These are phyloP conservation scores for Erannis defoliaria DNA, from an alignment of 2,888 invertebrate species.

Conservation along the genomic window DNA sequence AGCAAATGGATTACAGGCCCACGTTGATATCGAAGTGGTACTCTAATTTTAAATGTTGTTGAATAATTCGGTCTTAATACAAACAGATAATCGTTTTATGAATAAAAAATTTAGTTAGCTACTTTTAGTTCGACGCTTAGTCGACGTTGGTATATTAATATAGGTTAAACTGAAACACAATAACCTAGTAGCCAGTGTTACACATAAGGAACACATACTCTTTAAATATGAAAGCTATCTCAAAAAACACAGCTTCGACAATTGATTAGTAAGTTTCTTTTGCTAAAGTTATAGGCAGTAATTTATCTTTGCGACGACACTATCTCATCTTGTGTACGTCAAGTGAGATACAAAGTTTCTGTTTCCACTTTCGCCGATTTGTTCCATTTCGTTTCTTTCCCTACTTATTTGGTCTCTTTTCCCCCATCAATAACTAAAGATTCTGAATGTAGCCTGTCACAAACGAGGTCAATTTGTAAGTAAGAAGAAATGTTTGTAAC, in stretches of 20 bases:
- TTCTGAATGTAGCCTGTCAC: slow-evolving; percentile 1
- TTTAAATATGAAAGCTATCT: slow-evolving; percentile 5
- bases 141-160: background rate
- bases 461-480: slow-evolving; percentile 3
- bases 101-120: too few species aligned
- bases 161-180: background rate
- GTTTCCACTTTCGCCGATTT: slow-evolving; percentile 24
- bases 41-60: too few species aligned
- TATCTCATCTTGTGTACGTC: slow-evolving; percentile 32
- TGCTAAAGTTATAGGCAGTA: slow-evolving; percentile 22
- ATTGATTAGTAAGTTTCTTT: slow-evolving; percentile 30
- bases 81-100: too few species aligned
- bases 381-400: slow-evolving; percentile 21
- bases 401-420: slow-evolving; percentile 22
- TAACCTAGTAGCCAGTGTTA: background rate
- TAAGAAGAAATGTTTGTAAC: slow-evolving; percentile 6
- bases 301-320: slow-evolving; percentile 34
- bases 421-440: slow-evolving; percentile 19
- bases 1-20: too few species aligned
- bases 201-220: background rate
- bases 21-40: too few species aligned
- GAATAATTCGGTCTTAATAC: too few species aligned
- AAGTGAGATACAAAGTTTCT: slow-evolving; percentile 30
- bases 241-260: slow-evolving; percentile 19
- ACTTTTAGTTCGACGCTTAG: too few species aligned